A percentile compares a stretch with the other conserved stretches of the same genome.
Conservation (phyloP, 53 echinoderm and acorn worm species). For the Stichopus horrens region DNA sequence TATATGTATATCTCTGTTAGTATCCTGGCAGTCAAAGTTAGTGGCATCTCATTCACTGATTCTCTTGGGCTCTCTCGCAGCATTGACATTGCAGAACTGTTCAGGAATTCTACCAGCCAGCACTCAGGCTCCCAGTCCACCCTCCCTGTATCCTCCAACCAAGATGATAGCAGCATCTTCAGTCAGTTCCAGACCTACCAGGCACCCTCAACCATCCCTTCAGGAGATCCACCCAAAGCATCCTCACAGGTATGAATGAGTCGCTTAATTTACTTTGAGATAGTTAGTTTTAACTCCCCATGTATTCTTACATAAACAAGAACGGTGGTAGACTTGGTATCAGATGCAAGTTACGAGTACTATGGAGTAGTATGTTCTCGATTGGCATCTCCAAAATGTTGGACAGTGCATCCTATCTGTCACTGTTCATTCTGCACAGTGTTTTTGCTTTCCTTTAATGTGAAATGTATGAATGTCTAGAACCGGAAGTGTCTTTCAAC, state of each 20-base stretch:
- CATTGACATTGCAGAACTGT: conserved; percentile 85
- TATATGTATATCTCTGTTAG: too few species aligned
- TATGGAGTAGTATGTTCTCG: too few species aligned
- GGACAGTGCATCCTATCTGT: too few species aligned
- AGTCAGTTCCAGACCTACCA: conserved; percentile 74
- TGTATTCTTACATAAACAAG: too few species aligned
- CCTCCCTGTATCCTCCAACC: conserved; percentile 24
- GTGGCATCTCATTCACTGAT: background rate
- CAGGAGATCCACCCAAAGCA: conserved; percentile 50
- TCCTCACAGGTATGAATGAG: conserved; percentile 27
- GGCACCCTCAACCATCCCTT: conserved; percentile 25
- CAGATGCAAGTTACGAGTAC: too few species aligned
- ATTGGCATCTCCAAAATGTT: too few species aligned
- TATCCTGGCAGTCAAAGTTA: too few species aligned
- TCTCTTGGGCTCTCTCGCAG: conserved; percentile 35
- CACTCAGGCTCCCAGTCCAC: conserved; percentile 28
- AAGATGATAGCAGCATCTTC: conserved; percentile 70
- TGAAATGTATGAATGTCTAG: too few species aligned
- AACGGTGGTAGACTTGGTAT: too few species aligned
- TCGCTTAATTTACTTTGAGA: background rate
- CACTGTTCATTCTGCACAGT: too few species aligned
- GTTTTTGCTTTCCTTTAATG: too few species aligned
- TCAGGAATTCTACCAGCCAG: conserved; percentile 68
- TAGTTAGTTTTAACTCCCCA: background rate
- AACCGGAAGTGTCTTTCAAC: too few species aligned